These are phyloP conservation scores for Sander vitreus DNA, from an alignment of 2,113 vertebrate genomes.

Conservation along the genomic window DNA sequence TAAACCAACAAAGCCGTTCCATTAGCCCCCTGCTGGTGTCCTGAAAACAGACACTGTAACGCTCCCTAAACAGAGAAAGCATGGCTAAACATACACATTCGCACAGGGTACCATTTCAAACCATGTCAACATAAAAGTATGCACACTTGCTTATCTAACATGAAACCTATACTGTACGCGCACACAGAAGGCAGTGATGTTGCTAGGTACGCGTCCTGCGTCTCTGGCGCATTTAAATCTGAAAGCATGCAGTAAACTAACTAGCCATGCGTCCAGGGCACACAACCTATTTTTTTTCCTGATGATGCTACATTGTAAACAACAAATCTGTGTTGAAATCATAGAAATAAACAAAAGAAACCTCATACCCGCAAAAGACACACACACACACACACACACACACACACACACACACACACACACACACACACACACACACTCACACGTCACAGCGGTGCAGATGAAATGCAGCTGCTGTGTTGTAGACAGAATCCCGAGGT, in stretches of 20 bases:
- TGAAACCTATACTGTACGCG: slow-evolving; percentile 1
- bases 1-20: slow-evolving; percentile 98
- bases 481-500: slow-evolving; percentile 73
- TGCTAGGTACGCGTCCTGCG: too few species aligned
- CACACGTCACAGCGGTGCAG: slow-evolving; percentile 77
- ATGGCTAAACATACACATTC: slow-evolving; percentile 44
- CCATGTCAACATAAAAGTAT: slow-evolving; percentile 13
- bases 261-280: too few species aligned
- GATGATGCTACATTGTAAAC: too few species aligned
- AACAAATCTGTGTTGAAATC: too few species aligned
- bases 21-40: slow-evolving; percentile 97
- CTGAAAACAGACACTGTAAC: slow-evolving; percentile 90
- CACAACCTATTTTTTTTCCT: too few species aligned
- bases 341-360: too few species aligned
- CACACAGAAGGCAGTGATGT: not conserved
- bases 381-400: slow-evolving; percentile 44
- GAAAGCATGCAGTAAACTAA: too few species aligned
- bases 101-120: slow-evolving; percentile 10
- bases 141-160: slow-evolving; percentile 10
- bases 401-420: slow-evolving; percentile 50
- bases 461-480: slow-evolving; percentile 83
- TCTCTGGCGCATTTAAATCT: too few species aligned
- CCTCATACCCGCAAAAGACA: not conserved
- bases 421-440: slow-evolving; percentile 45
- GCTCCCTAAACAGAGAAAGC: slow-evolving; percentile 78